Evolutionary conservation across 2,888 invertebrate species (phyloP).

Genomic region (Unio pictorum): DNA sequence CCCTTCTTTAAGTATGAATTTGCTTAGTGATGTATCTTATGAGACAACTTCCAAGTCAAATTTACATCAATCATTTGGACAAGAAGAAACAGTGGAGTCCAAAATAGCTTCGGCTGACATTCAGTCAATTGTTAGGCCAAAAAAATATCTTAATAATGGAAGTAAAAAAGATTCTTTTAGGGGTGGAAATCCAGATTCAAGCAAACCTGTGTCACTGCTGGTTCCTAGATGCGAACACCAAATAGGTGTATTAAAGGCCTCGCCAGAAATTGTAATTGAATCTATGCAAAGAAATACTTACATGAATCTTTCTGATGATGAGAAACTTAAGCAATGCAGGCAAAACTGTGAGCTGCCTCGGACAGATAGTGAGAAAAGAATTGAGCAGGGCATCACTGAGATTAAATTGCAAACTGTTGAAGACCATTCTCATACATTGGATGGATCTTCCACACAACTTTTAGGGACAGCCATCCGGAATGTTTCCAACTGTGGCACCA

Average conservation of each 20-base stretch:
- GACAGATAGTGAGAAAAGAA: conserved; percentile 34
- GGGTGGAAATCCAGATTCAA: too few species aligned
- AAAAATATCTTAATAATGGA: conserved; percentile 26
- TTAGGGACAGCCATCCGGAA: conserved; percentile 23
- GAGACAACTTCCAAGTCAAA: conserved; percentile 20
- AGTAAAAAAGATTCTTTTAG: conserved; percentile 16
- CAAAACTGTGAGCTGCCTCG: conserved; percentile 29
- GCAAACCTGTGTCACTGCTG: too few species aligned
- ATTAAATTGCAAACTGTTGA: conserved; percentile 19
- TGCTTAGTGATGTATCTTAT: conserved; percentile 38
- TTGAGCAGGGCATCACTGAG: conserved; percentile 31
- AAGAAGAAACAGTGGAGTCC: conserved; percentile 44
- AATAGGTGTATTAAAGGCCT: conserved; percentile 10
- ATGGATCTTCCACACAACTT: conserved; percentile 22
- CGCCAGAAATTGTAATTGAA: conserved; percentile 45
- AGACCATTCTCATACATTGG: too few species aligned
- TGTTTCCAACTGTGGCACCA: too few species aligned
- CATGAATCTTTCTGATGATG: conserved; percentile 40
- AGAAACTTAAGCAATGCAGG: conserved; percentile 26
- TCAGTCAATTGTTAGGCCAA: conserved; percentile 49
- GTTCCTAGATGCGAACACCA: conserved; percentile 6
- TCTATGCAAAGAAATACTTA: conserved; percentile 44
- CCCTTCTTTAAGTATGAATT: conserved; percentile 54
- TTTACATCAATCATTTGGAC: conserved; percentile 18
- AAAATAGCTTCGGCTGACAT: conserved; percentile 48